Evolutionary conservation across 2,113 vertebrate species (phyloP).

Genomic region (Coturnix japonica): DNA sequence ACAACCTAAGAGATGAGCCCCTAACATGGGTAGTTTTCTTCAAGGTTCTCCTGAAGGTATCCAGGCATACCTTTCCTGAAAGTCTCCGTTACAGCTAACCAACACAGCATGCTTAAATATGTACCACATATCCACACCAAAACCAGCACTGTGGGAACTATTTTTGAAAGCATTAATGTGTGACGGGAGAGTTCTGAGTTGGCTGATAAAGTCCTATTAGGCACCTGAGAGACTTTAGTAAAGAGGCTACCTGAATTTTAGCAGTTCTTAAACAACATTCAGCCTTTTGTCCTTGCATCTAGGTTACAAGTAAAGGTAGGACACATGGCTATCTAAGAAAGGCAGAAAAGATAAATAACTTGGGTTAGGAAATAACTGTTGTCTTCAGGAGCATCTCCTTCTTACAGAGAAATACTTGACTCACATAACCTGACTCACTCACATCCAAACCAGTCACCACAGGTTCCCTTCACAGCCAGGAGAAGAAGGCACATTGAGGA

Average conservation of each 20-base stretch:
- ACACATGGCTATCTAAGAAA: not conserved
- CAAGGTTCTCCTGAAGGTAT: not conserved
- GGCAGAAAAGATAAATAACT: not conserved
- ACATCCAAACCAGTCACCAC: not conserved
- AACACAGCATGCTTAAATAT: not conserved
- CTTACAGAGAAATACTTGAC: not conserved
- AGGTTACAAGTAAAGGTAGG: not conserved
- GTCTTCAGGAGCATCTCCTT: fast-evolving
- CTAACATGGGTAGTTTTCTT: not conserved
- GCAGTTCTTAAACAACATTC: not conserved
- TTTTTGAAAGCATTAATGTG: not conserved
- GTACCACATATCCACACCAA: not conserved
- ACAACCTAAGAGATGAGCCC: not conserved
- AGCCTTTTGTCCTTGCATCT: not conserved
- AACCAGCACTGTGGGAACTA: not conserved
- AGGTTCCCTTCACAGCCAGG: not conserved
- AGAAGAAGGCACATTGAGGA: not conserved
- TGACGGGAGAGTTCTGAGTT: not conserved
- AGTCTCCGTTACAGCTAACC: not conserved
- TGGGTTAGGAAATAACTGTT: not conserved
- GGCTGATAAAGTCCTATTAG: not conserved
- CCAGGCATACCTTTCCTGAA: not conserved
- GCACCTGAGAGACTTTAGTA: not conserved
- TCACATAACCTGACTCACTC: not conserved
- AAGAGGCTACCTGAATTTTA: not conserved